These are phyloP conservation scores for Ianthella basta DNA, from an alignment of 37 sponge, comb jelly and placozoan genomes.

Conservation along the genomic window DNA sequence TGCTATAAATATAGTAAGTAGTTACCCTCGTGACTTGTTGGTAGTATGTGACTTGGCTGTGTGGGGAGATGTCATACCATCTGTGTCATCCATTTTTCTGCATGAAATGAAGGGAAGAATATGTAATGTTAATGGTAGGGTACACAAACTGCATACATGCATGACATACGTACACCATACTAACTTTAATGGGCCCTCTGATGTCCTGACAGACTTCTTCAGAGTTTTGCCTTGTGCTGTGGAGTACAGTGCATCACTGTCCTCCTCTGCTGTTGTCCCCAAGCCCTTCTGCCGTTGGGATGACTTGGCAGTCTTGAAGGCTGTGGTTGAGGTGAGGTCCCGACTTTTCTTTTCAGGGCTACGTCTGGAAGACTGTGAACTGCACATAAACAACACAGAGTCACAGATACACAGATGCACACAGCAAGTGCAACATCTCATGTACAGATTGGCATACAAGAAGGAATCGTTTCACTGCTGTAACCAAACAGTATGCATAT, in stretches of 20 bases:
- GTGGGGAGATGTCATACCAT: background rate
- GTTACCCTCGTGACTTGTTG: constrained; percentile 1
- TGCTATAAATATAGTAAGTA: no score
- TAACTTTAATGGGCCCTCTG: no score
- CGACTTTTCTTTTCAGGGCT: background rate
- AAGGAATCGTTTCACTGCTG: background rate
- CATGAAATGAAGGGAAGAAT: background rate
- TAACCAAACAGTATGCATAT: background rate
- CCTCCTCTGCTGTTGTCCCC: constrained; percentile 31
- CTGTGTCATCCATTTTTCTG: background rate
- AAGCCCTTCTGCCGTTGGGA: constrained; percentile 66
- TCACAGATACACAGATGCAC: background rate
- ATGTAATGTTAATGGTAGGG: no score
- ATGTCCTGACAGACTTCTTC: no score
- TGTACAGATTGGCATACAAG: background rate
- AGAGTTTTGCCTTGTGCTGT: no score
- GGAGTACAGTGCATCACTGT: background rate
- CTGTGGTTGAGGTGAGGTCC: background rate
- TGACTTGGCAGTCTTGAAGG: constrained; percentile 39
- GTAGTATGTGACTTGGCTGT: constrained; percentile 21
- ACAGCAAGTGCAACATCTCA: background rate
- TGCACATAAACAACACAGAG: background rate
- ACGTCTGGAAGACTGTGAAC: background rate
- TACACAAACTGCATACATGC: no score
- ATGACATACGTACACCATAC: no score